Percentiles rank a stretch among this genome's conserved stretches.
Evolutionary conservation across 2,888 invertebrate genomes (phyloP).

Genomic region (Diploptera punctata): DNA sequence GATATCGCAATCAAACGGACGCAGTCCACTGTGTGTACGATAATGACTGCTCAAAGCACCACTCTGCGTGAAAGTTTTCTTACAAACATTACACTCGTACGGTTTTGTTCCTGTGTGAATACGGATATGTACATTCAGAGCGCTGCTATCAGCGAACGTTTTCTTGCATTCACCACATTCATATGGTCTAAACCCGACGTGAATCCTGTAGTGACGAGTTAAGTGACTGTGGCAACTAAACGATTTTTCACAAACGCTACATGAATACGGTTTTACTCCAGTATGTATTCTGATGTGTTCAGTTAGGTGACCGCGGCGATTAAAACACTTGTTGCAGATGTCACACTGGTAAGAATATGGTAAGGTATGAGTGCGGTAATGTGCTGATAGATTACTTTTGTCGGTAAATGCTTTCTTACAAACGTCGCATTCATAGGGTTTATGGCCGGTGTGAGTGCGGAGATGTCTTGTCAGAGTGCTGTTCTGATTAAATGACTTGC

Average conservation of each 20-base stretch:
- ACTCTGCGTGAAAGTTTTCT: neutral
- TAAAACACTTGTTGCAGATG: constrained; percentile 14
- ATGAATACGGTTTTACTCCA: neutral
- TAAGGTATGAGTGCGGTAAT: neutral
- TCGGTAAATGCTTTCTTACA: neutral
- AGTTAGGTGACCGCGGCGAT: neutral
- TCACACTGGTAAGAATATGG: neutral
- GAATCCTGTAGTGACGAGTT: neutral
- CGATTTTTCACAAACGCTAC: constrained; percentile 3
- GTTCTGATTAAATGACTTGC: neutral
- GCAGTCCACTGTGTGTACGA: neutral
- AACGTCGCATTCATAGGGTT: constrained; percentile 13
- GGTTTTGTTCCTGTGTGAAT: neutral
- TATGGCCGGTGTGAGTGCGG: neutral
- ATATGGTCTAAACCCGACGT: neutral
- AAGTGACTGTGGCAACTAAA: neutral
- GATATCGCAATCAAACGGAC: neutral
- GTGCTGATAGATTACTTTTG: neutral
- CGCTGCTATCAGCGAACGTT: neutral
- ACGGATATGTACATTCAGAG: neutral
- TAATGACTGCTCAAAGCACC: neutral
- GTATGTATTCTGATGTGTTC: constrained; percentile 13
- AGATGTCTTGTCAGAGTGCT: neutral
- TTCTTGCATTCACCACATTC: neutral
- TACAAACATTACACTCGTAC: neutral